These are phyloP conservation scores for Nephrocerus scutellatus DNA, from an alignment of 2,888 invertebrate species.

Conservation along the genomic window DNA sequence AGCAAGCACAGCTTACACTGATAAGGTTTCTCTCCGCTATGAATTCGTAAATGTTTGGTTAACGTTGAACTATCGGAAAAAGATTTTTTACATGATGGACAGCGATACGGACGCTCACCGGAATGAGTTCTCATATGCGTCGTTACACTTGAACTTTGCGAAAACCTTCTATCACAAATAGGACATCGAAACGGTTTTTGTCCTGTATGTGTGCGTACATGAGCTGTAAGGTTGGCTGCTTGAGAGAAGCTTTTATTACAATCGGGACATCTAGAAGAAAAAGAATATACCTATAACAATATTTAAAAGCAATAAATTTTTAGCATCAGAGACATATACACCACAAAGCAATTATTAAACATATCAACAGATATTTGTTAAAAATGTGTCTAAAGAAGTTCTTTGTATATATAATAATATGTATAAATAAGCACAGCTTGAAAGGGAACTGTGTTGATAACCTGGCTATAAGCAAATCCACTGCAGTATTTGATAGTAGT, in stretches of 20 bases:
- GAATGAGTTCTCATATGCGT: constrained; percentile 99
- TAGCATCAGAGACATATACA: too few relatives aligned
- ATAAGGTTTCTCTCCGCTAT: constrained; percentile 85
- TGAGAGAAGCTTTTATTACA: constrained; percentile 97
- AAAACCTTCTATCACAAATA: constrained; percentile 93
- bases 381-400: background rate
- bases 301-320: too few relatives aligned
- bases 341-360: too few relatives aligned
- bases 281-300: background rate
- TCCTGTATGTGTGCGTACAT: constrained; percentile 82
- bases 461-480: too few relatives aligned
- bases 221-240: constrained; percentile 96
- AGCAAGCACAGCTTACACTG: constrained; percentile 94
- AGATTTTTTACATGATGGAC: constrained; percentile 94
- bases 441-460: too few relatives aligned
- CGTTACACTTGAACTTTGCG: constrained; percentile 90
- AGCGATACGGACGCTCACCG: constrained; percentile 96
- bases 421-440: too few relatives aligned
- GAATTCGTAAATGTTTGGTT: constrained; percentile 85
- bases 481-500: too few relatives aligned
- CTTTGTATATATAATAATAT: background rate
- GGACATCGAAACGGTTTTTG: constrained; percentile 98
- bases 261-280: constrained; percentile 60
- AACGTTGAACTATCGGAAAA: constrained; percentile 98
- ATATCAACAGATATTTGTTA: too few relatives aligned